Conservation (phyloP, 2,888 invertebrate genomes). For the Seira sanloemensis region DNA sequence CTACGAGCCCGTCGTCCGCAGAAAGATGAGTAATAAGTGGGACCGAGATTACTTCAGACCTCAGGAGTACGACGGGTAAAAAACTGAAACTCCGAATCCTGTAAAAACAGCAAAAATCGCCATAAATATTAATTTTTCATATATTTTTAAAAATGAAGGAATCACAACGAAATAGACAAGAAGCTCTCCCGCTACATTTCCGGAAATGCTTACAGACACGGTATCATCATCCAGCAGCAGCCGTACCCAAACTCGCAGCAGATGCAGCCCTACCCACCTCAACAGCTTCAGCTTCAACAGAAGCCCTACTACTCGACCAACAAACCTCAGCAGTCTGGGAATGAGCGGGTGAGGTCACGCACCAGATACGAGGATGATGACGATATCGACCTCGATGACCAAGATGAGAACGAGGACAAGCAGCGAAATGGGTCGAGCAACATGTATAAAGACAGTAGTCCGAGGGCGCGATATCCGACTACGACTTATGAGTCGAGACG, state of each 20-base stretch:
- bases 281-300: slow-evolving; percentile 45
- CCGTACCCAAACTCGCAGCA: slow-evolving; percentile 55
- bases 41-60: slow-evolving; percentile 67
- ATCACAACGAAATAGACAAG: slow-evolving; percentile 69
- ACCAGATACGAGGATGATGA: slow-evolving; percentile 46
- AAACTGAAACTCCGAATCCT: neutral
- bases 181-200: slow-evolving; percentile 70
- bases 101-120: no score
- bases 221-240: slow-evolving; percentile 55
- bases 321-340: slow-evolving; percentile 35
- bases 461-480: slow-evolving; percentile 55
- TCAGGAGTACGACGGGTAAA: slow-evolving; percentile 70
- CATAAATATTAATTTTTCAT: no score
- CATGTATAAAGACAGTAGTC: slow-evolving; percentile 52
- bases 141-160: slow-evolving; percentile 45
- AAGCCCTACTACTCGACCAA: slow-evolving; percentile 43
- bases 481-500: slow-evolving; percentile 66
- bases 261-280: slow-evolving; percentile 49
- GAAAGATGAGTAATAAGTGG: slow-evolving; percentile 69
- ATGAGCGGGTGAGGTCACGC: slow-evolving; percentile 41
- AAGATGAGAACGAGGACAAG: slow-evolving; percentile 53
- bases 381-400: slow-evolving; percentile 40
- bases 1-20: slow-evolving; percentile 70
- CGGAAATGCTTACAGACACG: slow-evolving; percentile 64
- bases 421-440: slow-evolving; percentile 44